Base-by-base conservation (phyloP, 2,797 vertebrate species). In the Myoxocephalus aenaeus region DNA sequence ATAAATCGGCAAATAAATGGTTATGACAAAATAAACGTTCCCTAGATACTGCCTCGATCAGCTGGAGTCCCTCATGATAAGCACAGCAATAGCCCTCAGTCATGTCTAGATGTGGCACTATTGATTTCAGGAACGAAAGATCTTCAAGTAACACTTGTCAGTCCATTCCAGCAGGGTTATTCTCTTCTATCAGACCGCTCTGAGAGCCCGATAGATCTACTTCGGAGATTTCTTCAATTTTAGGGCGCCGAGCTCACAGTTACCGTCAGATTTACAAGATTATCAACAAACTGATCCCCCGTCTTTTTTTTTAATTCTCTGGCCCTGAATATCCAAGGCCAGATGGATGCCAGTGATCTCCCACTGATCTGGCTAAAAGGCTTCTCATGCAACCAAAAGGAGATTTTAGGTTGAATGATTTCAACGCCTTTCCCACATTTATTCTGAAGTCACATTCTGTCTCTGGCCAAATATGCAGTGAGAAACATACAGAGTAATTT, bases 51-150 rank as follows among this genome's bases (percentile, higher is more conserved):
- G 18, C 36, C 22, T 68, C 63, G 13, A 7, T 64, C 53, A 57
- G 77, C 13, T 22, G 12, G 18, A 79, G 74, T 44, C 73, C 70
- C 53, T 81, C 68, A 72, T 25, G 27, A 87, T 81, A 73, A 81
- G 66, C 34, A 57, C 22, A n/a, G 20, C 38, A 76, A 70, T 73
- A 80, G 73, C 70, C 72, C 14, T 50, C 12, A 12, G 63, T 76
- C 34, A 44, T 66, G 54, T 73, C 27, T 58, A 56, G 34, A 61
- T 67, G 27, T 59, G n/a, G 50, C 68, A 22, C 32, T 77, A 82
- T 86, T 84, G 82, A 89, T 84, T 74, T 54, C 4, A 48, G 34
- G 54, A 65, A 74, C 46, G 50, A 87, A 83, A 75, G 17, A 79
- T 85, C 58, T 70, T 70, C 61, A 69, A 78, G 50, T 58, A 65